Base-by-base conservation (phyloP, 2,113 vertebrate species). In the Myiozetetes cayanensis region DNA sequence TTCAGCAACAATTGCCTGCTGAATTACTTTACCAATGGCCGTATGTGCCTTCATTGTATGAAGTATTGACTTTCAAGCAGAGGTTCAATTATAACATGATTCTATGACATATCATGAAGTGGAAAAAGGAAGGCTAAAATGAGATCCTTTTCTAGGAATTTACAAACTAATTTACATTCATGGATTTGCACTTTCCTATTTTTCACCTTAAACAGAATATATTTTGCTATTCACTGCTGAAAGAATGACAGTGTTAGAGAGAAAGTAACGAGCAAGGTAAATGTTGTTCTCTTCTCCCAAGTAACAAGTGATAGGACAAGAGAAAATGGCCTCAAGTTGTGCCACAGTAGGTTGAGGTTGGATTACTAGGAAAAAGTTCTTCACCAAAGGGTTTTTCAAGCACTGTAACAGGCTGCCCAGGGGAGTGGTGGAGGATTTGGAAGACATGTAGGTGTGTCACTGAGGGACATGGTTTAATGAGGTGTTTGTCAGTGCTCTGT, bases 61-160 rank as follows among this genome's bases (percentile, higher is more conserved):
- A 95, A 85, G 24, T 89, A 94, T 78, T 85, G 92, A 78, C 90
- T 94, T 94, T 74, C 55, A 88, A 47, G 93, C 82, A 86, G 25
- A 84, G 20, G 24, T 96, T 90, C 41, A 90, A 58, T 59, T 78
- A 86, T 55, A 80, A 31, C 35, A 55, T 55, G 55, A 81, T 44
- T 74, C 35, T 58, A 49, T 76, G 59, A 43, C 35, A 71, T 55
- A 62, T 37, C 91, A 76, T 28, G 23, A 87, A 89, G 49, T 58
- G n/a, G 43, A 84, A 72, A 89, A 89, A 49, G 30, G 30, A 76
- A 86, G 35, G 79, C 52, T 84, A 92, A 95, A 94, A 75, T n/a
- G 75, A 43, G 12, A 66, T 80, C 15, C 5, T 81, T 90, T 86
- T 80, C 39, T 80, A 95, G 52, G 72, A 96, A 84, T 86, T 86